phyloP scores from a whole-genome alignment of 2,888 invertebrate genomes.

The Alloscopus bannaensis region DNA sequence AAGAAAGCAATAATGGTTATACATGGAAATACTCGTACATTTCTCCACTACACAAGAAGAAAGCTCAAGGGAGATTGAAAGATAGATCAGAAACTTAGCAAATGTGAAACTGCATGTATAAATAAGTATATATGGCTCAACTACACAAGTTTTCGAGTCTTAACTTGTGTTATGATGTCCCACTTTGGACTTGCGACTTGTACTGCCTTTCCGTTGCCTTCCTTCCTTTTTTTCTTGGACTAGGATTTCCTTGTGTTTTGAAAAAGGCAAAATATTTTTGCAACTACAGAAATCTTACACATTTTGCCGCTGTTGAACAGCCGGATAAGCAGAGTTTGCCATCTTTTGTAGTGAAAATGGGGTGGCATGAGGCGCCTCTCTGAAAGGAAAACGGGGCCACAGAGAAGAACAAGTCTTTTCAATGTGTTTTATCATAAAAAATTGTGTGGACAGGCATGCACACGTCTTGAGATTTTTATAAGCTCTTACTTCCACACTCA shows the following conservation, averaged over 20 bases:
- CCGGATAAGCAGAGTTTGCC: constrained; percentile 31
- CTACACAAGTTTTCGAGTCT: not conserved
- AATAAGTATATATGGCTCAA: constrained; percentile 12
- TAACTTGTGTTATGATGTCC: constrained; percentile 36
- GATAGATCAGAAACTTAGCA: constrained; percentile 40
- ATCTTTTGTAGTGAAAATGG: constrained; percentile 1
- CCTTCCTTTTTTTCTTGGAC: not conserved
- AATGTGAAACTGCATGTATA: constrained; percentile 37
- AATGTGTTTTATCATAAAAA: constrained; percentile 35
- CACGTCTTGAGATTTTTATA: constrained; percentile 35
- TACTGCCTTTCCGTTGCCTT: constrained; percentile 25
- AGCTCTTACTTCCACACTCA: no score
- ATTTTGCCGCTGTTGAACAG: constrained; percentile 26
- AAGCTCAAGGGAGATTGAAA: constrained; percentile 34
- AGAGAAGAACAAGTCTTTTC: constrained; percentile 35
- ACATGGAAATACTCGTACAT: constrained; percentile 12
- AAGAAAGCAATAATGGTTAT: constrained; percentile 8
- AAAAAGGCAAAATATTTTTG: constrained; percentile 47
- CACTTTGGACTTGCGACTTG: constrained; percentile 23
- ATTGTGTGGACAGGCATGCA: constrained; percentile 41
- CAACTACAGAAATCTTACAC: constrained; percentile 24
- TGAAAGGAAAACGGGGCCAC: not conserved
- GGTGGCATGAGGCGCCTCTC: no score
- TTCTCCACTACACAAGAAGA: constrained; percentile 10
- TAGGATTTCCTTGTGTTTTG: not conserved